These are phyloP conservation scores for Saccopteryx bilineata DNA, from an alignment of 2,113 vertebrate genomes.

Conservation along the genomic window DNA sequence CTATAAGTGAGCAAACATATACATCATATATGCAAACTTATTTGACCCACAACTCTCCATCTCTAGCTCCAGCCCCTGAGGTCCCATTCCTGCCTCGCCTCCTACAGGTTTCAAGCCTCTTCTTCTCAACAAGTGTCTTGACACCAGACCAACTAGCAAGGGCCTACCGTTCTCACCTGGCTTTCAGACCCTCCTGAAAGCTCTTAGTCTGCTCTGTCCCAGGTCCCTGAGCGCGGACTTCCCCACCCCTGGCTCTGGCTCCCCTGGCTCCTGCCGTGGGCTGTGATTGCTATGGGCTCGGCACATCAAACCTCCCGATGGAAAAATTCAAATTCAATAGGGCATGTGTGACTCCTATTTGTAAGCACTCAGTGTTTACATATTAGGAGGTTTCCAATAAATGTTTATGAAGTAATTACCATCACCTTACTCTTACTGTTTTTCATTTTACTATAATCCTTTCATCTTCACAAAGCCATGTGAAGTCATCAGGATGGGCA, in stretches of 20 bases:
- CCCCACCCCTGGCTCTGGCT: neutral
- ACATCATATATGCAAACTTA: too few species aligned
- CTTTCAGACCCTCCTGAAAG: neutral
- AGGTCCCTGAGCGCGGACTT: neutral
- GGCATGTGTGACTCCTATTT: neutral
- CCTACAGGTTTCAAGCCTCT: neutral
- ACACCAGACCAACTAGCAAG: neutral
- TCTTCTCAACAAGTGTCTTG: neutral
- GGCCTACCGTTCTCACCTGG: neutral
- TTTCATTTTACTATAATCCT: neutral
- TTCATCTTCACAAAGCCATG: constrained; percentile 7
- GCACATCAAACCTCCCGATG: neutral
- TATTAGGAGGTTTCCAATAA: neutral
- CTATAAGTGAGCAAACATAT: too few species aligned
- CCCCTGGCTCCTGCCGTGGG: neutral
- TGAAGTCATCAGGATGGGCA: neutral
- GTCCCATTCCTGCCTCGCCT: neutral
- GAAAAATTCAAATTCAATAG: neutral
- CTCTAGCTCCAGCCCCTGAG: neutral
- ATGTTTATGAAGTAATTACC: neutral
- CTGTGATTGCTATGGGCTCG: neutral
- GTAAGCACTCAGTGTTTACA: neutral
- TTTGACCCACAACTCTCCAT: too few species aligned
- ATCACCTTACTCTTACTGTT: neutral
- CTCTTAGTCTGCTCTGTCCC: neutral